A percentile compares a stretch with the other conserved stretches of the same genome.
Conservation (phyloP, 2,888 invertebrate species). For the Patella caerulea region DNA sequence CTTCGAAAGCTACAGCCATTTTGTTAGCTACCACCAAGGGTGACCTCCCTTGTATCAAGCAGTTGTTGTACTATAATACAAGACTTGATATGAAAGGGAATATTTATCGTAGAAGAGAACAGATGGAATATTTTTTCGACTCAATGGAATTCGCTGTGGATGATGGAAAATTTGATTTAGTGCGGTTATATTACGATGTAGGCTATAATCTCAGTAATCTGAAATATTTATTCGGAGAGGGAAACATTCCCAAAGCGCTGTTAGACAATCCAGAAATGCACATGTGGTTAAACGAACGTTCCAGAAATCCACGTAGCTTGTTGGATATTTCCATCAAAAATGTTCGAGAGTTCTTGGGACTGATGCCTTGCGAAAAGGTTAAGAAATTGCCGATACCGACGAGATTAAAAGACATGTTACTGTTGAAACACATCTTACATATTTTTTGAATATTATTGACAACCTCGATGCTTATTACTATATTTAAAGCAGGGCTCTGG, state of each 20-base stretch:
- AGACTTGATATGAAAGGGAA: constrained; percentile 44
- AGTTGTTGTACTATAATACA: constrained; percentile 48
- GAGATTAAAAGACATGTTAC: constrained; percentile 41
- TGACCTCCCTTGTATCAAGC: constrained; percentile 41
- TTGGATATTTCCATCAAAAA: constrained; percentile 33
- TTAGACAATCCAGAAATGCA: constrained; percentile 41
- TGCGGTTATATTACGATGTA: constrained; percentile 41
- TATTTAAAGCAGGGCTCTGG: too few relatives aligned
- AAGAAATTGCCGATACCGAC: constrained; percentile 50
- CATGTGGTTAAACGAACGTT: constrained; percentile 35
- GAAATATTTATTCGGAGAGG: constrained; percentile 34
- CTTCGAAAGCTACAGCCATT: constrained; percentile 53
- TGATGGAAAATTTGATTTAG: constrained; percentile 48
- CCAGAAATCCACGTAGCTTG: constrained; percentile 39
- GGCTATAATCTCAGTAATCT: constrained; percentile 49
- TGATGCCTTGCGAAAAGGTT: constrained; percentile 34
- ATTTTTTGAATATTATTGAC: not conserved
- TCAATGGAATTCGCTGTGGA: constrained; percentile 54
- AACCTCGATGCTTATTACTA: too few relatives aligned
- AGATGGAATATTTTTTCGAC: constrained; percentile 47
- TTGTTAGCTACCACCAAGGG: constrained; percentile 51
- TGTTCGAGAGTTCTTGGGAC: constrained; percentile 41
- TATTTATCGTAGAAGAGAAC: constrained; percentile 39
- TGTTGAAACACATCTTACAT: constrained; percentile 37
- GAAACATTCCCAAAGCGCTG: constrained; percentile 35